Evolutionary conservation across 2,888 invertebrate genomes (phyloP), one percentile per base, ranked within the genome.

Genomic region (Artemia sinica): DNA sequence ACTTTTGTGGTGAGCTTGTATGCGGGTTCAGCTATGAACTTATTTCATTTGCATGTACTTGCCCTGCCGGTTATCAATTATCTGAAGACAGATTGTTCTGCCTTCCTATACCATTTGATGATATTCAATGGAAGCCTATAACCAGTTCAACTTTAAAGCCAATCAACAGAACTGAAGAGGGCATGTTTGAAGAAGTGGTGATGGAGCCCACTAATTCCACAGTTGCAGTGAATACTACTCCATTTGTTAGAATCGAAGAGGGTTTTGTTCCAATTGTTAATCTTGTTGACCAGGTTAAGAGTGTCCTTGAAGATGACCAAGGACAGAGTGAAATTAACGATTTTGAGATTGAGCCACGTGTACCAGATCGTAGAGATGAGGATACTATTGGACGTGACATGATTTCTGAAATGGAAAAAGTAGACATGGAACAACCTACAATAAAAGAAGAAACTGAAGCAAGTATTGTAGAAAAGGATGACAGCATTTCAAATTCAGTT

Each of bases 21-120:
- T 58, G 63, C 28, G 63, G 63, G 63, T 58, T 58, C 63, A 58
- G 63, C 63, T 11, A 18, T 28, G 63, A 58, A 8, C 28, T 58
- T n/a, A n/a, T 58, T 28, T 58, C 63, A 9, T 58, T 58, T 9
- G 28, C 63, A n/a, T 58, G 63, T 28, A n/a, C n/a, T 1, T 58
- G 63, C 28, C 63, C 63, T 9, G 1, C 63, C 10, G 63, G 63
- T 11, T 58, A 58, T 28, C 8, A 18, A n/a, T 28, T 58, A 8
- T 58, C 63, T 10, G 63, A 58, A 8, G 63, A 58, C 63, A 28
- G 14, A n/a, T 18, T n/a, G 14, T 58, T 58, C 10, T 58, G 63
- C 63, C n/a, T 18, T 11, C 63, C 63, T 58, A n/a, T 58, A 58
- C 63, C 11, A 9, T 41, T 41, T 41, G 63, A 58, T 58, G 63